Percentiles rank a stretch among this genome's conserved stretches.
Evolutionary conservation across 92 coral and sea anemone species (phyloP).

Genomic region (Palythoa caribaeorum): DNA sequence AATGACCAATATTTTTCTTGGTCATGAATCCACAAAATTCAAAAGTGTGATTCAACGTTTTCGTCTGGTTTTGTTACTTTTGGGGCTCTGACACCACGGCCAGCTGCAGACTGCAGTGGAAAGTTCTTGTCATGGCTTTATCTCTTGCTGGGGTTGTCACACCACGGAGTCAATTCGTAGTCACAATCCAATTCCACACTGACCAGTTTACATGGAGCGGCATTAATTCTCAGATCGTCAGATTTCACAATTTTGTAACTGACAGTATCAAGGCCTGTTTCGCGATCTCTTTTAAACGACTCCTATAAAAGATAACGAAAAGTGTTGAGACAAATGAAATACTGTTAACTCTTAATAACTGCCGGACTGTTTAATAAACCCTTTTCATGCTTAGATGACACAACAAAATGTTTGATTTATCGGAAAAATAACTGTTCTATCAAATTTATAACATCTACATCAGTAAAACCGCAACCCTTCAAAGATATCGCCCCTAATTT

Average conservation of each 20-base stretch:
- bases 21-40: too few species aligned
- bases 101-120: neutral
- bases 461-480: too few species aligned
- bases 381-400: too few species aligned
- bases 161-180: constrained; percentile 90
- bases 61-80: too few species aligned
- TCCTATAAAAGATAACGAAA: constrained; percentile 40
- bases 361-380: too few species aligned
- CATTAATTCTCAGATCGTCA: constrained; percentile 76
- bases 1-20: too few species aligned
- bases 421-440: too few species aligned
- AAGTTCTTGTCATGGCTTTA: neutral
- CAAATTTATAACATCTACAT: too few species aligned
- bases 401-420: too few species aligned
- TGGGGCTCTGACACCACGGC: neutral
- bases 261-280: constrained; percentile 81
- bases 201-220: constrained; percentile 73
- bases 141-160: constrained; percentile 70
- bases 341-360: too few species aligned
- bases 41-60: too few species aligned
- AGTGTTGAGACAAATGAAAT: neutral
- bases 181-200: constrained; percentile 89
- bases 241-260: constrained; percentile 76
- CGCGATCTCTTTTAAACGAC: constrained; percentile 87
- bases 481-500: too few species aligned